Base-by-base conservation (phyloP, 1,140 invertebrate genomes). In the Zelostemma sp. region DNA sequence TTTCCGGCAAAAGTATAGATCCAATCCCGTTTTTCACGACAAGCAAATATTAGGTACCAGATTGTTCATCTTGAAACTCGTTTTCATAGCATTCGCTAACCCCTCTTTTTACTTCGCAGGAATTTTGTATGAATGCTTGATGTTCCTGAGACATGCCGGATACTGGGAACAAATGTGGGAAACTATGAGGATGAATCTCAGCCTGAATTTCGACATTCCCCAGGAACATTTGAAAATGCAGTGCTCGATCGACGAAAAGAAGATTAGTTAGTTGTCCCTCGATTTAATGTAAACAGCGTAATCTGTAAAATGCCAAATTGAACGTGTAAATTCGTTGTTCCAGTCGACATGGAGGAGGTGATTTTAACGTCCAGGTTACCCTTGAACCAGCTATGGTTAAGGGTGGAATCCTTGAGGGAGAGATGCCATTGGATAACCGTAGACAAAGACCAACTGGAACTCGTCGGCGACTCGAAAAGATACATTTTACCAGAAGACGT, bases 131-230 rank as follows among this genome's bases (percentile, higher is more conserved):
- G 87, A 89, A 55, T 90, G 88, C 69, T 84, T 89, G 4, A 80
- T 88, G 15, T 91, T 91, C 74, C 72, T 92, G n/a, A 86, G 90
- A 19, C 90, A 92, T 75, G 85, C 88, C 45, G 89, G 89, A 1
- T 78, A 90, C 16, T 88, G 85, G 82, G 90, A 90, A 74, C 88
- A 89, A 68, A 87, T 91, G 75, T 90, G 89, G 85, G 88, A 88
- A 45, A 78, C 90, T 5, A 80, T 91, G 6, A 82, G 87, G 49
- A 74, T 90, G 46, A 88, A 89, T 69, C 69, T 91, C 1, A 87
- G 86, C 63, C 69, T 91, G 15, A 91, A 91, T 82, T 78, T 90
- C 4, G 72, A 83, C 58, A 68, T 85, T 31, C 60, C 79, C 16
- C 83, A 73, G 56, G 79, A 86, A 1, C 83, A 82, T 55, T 62